Base-by-base conservation (phyloP, 92 coral and sea anemone genomes). In the Blastomussa wellsi region DNA sequence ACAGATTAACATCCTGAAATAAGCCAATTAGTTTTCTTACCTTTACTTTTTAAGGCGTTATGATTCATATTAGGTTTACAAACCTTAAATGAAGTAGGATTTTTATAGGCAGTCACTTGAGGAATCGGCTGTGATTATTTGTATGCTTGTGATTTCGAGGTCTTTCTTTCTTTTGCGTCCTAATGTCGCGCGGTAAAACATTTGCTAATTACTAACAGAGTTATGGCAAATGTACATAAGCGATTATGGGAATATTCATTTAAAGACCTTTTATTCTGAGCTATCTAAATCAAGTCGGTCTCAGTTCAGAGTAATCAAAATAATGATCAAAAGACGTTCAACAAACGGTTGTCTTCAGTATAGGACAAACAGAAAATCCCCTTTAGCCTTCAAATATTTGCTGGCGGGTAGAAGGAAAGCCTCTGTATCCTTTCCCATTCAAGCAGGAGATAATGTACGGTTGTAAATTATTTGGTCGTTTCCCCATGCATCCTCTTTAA, bases 361-460 rank as follows among this genome's bases (percentile, higher is more conserved):
- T 55, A 55, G 64, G 64, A 55, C 17, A 55, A 55, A 55, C 17
- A 55, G 64, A 55, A 14, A 55, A 14, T 55, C 64, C 64, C 0
- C 64, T 55, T 11, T 55, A 55, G 64, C 64, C 64, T 55, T 55
- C 64, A 55, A 55, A 55, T 55, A 12, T 15, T 55, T 14, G 64
- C 64, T 55, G 64, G 16, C 64, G 64, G 64, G 16, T 55, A 55
- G 64, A 12, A 55, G 24, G 64, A 55, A 55, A 55, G 24, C 64
- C 64, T 55, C 64, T 55, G 64, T 55, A 55, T 55, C 64, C 64
- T 55, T 55, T 55, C 64, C 64, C 64, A 55, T 55, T 55, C 64
- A 55, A 55, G 64, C 64, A 55, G 64, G 5, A 55, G 64, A 55
- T 55, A 55, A 55, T 55, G 64, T 55, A 55, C 64, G 64, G 64